Percentiles rank a stretch among this genome's conserved stretches.
Evolutionary conservation across 2,888 invertebrate genomes (phyloP).

Genomic region (Creontiades dilutus): DNA sequence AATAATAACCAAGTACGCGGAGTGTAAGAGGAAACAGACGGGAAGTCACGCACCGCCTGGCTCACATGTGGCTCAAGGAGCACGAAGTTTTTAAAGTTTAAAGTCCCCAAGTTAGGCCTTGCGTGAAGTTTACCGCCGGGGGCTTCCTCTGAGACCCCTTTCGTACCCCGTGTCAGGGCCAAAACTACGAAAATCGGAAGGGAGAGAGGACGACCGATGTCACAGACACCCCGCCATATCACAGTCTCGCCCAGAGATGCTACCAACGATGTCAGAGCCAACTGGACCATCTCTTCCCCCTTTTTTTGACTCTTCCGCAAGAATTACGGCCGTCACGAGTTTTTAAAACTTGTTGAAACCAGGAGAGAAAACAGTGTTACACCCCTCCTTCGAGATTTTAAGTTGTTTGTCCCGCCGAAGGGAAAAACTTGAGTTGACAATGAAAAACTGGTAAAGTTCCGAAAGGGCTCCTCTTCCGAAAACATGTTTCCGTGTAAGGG

Average conservation of each 20-base stretch:
- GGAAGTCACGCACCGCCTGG: conserved; percentile 45
- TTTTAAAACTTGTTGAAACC: conserved; percentile 57
- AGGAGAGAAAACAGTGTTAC: conserved; percentile 48
- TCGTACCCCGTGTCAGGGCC: neutral
- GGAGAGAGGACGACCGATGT: neutral
- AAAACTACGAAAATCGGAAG: neutral
- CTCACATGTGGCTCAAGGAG: conserved; percentile 39
- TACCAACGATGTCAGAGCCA: conserved; percentile 39
- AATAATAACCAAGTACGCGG: conserved; percentile 29
- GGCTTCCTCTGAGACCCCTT: neutral
- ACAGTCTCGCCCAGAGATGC: neutral
- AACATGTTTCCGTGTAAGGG: neutral
- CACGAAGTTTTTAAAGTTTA: conserved; percentile 52
- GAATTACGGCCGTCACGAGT: conserved; percentile 58
- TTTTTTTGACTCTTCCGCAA: conserved; percentile 37
- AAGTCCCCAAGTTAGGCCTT: conserved; percentile 12
- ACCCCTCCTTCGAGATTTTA: conserved; percentile 1
- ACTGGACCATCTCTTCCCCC: conserved; percentile 1
- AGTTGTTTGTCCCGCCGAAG: conserved; percentile 22
- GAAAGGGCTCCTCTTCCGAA: neutral
- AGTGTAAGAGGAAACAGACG: neutral
- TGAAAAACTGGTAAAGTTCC: conserved; percentile 63
- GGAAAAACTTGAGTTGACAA: conserved; percentile 33
- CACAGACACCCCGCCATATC: conserved; percentile 10
- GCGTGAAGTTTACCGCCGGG: conserved; percentile 17